Evolutionary conservation across 2,888 invertebrate species (phyloP).

Genomic region (Tiliacea aurago): DNA sequence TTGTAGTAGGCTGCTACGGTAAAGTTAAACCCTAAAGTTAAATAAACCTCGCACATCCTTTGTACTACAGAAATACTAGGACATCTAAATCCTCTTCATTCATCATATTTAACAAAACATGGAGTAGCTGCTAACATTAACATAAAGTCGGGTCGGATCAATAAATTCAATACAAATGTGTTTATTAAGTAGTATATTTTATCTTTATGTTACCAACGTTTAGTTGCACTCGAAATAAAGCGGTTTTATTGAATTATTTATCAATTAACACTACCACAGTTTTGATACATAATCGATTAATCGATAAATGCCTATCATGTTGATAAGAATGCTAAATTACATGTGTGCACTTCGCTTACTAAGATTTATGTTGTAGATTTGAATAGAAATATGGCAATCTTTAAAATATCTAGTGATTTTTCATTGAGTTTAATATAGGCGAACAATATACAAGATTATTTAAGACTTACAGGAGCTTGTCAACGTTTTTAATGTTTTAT

Average conservation of each 20-base stretch:
- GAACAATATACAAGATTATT: conserved; percentile 1
- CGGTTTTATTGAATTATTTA: conserved; percentile 53
- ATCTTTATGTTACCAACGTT: conserved; percentile 35
- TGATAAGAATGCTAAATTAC: conserved; percentile 37
- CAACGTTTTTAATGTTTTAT: conserved; percentile 10
- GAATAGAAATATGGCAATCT: conserved; percentile 37
- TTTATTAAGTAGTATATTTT: conserved; percentile 60
- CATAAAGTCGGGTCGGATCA: conserved; percentile 59
- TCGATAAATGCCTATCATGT: conserved; percentile 22
- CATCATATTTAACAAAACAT: conserved; percentile 57
- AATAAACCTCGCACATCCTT: conserved; percentile 1
- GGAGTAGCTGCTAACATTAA: conserved; percentile 55
- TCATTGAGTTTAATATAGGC: conserved; percentile 19
- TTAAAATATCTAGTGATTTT: conserved; percentile 14
- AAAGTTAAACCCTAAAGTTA: background rate
- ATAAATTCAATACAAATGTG: conserved; percentile 61
- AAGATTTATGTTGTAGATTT: conserved; percentile 51
- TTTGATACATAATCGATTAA: conserved; percentile 33
- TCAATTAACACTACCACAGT: conserved; percentile 44
- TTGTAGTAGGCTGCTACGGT: background rate
- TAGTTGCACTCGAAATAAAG: conserved; percentile 48
- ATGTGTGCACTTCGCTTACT: conserved; percentile 21
- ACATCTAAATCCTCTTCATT: conserved; percentile 61
- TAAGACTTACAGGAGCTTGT: background rate
- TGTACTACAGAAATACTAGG: conserved; percentile 35